phyloP scores from a whole-genome alignment of 2,888 invertebrate species.

The Aricia artaxerxes region DNA sequence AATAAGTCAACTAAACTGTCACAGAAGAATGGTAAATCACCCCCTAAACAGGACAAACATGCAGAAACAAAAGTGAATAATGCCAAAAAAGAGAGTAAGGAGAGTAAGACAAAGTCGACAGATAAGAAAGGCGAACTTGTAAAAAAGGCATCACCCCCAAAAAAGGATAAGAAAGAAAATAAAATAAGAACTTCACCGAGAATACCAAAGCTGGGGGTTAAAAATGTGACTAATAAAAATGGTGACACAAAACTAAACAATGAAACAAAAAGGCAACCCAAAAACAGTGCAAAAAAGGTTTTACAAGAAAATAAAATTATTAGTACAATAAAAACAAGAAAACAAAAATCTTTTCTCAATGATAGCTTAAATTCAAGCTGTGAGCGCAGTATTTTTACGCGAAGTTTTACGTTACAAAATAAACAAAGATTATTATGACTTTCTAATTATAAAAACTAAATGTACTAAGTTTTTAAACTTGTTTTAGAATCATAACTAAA shows the following conservation, averaged over 20 bases:
- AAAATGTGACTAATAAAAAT: slow-evolving; percentile 3
- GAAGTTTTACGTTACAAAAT: slow-evolving; percentile 15
- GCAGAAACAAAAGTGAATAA: background rate
- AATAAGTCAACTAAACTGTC: background rate
- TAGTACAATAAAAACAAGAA: slow-evolving; percentile 10
- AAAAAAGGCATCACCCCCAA: background rate
- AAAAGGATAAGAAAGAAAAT: background rate
- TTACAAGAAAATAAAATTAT: slow-evolving; percentile 8
- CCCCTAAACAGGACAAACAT: background rate
- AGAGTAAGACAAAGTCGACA: background rate
- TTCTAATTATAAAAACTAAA: background rate
- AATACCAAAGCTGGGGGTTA: background rate
- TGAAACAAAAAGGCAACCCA: background rate
- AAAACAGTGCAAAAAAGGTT: background rate
- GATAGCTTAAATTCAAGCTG: slow-evolving; percentile 14
- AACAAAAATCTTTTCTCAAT: slow-evolving; percentile 9
- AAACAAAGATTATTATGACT: slow-evolving; percentile 23
- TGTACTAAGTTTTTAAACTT: background rate
- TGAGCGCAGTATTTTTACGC: slow-evolving; percentile 18
- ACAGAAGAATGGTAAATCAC: background rate
- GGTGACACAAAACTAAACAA: background rate
- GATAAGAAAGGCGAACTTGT: background rate
- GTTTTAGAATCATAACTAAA: background rate
- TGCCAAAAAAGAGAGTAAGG: background rate
- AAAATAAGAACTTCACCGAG: background rate